These are phyloP conservation scores for Mesorhabditis sp. DNA, from an alignment of 2,888 invertebrate species.

Conservation along the genomic window DNA sequence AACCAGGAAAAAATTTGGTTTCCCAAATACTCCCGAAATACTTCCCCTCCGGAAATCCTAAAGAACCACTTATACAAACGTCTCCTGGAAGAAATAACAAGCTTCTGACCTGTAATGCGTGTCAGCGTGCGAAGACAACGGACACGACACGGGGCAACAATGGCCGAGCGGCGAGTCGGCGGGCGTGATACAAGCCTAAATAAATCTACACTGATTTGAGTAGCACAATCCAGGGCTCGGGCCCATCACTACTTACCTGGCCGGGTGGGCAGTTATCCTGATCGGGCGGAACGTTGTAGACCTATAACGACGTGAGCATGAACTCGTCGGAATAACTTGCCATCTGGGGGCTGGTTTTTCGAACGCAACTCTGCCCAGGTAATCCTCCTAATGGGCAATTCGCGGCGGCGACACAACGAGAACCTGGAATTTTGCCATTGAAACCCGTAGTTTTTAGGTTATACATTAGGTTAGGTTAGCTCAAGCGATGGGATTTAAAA, in stretches of 20 bases:
- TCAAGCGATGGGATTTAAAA: neutral
- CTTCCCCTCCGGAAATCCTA: too few species aligned
- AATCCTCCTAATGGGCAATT: constrained; percentile 55
- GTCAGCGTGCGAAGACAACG: constrained; percentile 47
- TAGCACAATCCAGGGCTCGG: neutral
- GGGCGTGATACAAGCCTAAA: constrained; percentile 39
- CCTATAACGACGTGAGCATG: constrained; percentile 13
- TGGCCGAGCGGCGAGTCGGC: constrained; percentile 54
- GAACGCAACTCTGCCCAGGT: constrained; percentile 45
- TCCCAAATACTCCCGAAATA: too few species aligned
- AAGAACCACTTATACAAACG: too few species aligned
- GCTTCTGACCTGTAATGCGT: constrained; percentile 17
- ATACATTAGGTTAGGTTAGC: constrained; percentile 18
- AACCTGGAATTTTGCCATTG: constrained; percentile 24
- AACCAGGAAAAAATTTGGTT: too few species aligned
- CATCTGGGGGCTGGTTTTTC: constrained; percentile 33
- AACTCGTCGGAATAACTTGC: constrained; percentile 16
- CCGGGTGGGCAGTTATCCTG: constrained; percentile 49
- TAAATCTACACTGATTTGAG: too few species aligned
- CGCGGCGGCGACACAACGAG: constrained; percentile 51
- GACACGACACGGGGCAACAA: constrained; percentile 55
- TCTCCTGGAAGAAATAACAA: too few species aligned
- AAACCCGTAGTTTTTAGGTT: too few species aligned
- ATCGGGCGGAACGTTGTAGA: constrained; percentile 36
- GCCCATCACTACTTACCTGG: constrained; percentile 22